Conservation (phyloP, 2,113 vertebrate genomes). For the Etia nguti region DNA sequence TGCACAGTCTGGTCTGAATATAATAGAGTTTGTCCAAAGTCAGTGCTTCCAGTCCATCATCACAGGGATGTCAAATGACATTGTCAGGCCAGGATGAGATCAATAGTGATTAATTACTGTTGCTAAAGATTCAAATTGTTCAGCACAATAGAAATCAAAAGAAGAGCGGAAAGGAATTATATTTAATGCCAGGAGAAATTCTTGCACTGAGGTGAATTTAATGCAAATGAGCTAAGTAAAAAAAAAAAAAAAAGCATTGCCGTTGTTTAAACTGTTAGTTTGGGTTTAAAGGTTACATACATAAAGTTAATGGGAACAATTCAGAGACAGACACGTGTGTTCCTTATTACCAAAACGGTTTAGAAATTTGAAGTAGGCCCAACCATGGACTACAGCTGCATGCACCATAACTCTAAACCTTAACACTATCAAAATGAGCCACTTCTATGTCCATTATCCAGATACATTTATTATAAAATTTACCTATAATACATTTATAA, state of each 20-base stretch:
- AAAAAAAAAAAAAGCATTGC: fast-evolving
- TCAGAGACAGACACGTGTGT: background rate
- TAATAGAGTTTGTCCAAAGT: background rate
- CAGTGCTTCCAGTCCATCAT: background rate
- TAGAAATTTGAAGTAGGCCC: background rate
- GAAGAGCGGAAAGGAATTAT: background rate
- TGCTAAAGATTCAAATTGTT: background rate
- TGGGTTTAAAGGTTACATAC: background rate
- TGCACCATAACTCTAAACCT: fast-evolving
- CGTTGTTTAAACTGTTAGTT: background rate
- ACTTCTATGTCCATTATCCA: background rate
- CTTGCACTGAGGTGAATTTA: background rate
- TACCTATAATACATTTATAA: background rate
- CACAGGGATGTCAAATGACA: background rate
- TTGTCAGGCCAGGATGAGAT: background rate
- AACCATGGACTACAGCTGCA: background rate
- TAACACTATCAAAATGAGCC: background rate
- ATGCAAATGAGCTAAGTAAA: background rate
- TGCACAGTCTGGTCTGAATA: background rate
- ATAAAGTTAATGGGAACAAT: background rate
- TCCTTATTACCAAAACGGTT: background rate
- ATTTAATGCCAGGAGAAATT: background rate
- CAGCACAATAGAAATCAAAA: background rate
- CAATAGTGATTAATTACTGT: background rate
- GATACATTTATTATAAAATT: background rate